Evolutionary conservation across 2,888 invertebrate species (phyloP), one percentile per base, ranked within the genome.

Genomic region (Acleris emargana): DNA sequence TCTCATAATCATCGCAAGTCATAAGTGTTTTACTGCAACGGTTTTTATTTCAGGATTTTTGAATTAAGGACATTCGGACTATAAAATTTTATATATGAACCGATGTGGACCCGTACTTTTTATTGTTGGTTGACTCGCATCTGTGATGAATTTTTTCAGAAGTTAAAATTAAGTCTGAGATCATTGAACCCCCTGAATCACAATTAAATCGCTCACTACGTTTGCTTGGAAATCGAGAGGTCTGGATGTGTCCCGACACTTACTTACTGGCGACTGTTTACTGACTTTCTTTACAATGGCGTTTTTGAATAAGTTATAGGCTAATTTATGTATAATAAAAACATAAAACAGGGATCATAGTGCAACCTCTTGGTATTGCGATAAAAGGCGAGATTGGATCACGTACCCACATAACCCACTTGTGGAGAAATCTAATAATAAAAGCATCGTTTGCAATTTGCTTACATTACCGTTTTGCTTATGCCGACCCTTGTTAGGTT

Each of bases 371-470:
- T 16, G 11, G 20, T 25, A 38, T 5, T 32, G 59, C 54, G 28
- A 28, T 64, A 64, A 64, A 64, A 55, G 47, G 55, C 43, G 32
- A 32, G 38, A 45, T 9, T 3, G 47, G 58, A 58, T 58, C 49
- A 49, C 16, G 5, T 57, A 49, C 47, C 17, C n/a, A 17, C 9
- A 49, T 25, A 43, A 43, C 55, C 42, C 43, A 43, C 53, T 55
- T 22, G 18, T 2, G 42, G 64, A 28, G 64, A 64, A 64, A 64
- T 32, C 25, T 22, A 25, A 43, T 57, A 45, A 47, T 47, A 57
- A 57, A 45, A 57, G 17, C 28, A 57, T 57, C 45, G 17, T 57
- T 57, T 57, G 38, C 38, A 38, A 9, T 38, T 38, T 13, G 57
- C 57, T 28, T 43, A 43, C 18, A 57, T 57, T 57, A 57, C 42